Percentiles rank a stretch among this genome's conserved stretches.
Conservation (phyloP, 2,113 vertebrate species). For the Benitochromis conjunctus region DNA sequence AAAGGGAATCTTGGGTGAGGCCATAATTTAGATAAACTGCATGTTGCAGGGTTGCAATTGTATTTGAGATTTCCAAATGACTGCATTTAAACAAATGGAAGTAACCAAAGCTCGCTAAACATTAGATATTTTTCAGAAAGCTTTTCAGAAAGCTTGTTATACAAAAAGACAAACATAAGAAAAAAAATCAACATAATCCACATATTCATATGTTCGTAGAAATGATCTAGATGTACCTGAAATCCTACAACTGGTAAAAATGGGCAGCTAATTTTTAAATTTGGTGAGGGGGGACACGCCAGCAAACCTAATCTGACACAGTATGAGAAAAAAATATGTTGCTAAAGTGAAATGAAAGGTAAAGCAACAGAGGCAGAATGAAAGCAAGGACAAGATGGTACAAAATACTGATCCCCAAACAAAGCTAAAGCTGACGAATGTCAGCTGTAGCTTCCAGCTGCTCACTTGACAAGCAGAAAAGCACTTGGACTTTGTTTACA, state of each 20-base stretch:
- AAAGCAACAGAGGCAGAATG: neutral
- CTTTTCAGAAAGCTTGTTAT: neutral
- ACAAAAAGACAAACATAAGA: neutral
- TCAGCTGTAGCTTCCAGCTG: conserved; percentile 1
- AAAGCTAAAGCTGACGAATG: conserved; percentile 9
- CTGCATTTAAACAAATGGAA: neutral
- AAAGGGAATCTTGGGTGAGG: fast-evolving
- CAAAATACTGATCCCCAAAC: neutral
- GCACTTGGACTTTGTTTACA: conserved; percentile 37
- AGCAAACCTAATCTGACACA: neutral
- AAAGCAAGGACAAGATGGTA: neutral
- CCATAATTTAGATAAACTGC: neutral
- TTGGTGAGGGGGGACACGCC: neutral
- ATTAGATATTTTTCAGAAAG: neutral
- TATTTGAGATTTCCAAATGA: neutral
- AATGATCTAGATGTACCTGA: neutral
- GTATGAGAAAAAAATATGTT: neutral
- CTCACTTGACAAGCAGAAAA: conserved; percentile 21
- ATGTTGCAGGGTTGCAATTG: neutral
- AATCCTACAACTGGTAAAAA: neutral
- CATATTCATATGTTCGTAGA: neutral
- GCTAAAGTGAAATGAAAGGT: neutral
- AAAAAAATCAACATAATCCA: too few relatives aligned
- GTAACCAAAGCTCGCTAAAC: neutral
- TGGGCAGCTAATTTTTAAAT: neutral